Evolutionary conservation across 2,797 vertebrate species (phyloP), one percentile per base, ranked within the genome.

Genomic region (Ctenopoma multispine): DNA sequence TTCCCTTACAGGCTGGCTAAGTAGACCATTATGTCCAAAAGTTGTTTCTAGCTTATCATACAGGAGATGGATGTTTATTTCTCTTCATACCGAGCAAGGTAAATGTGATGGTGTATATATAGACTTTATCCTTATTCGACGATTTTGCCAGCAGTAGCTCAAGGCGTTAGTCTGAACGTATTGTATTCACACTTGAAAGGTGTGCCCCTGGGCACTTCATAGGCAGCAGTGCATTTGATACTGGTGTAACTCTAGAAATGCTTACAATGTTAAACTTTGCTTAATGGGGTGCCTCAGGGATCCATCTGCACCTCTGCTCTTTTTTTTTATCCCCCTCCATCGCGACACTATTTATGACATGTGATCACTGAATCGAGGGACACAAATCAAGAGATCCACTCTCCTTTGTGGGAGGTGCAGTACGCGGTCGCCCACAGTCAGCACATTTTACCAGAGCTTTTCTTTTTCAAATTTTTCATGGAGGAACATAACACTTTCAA

Each of bases 281-380:
- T 84, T 86, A 89, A 87, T 87, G 89, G 85, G 24, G 80, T 79
- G 88, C 92, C 92, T 87, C 90, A 76, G 89, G 92, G 90, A 81
- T 83, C 73, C 66, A 70, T 86, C 87, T 80, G 69, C 63, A 71
- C 69, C 67, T 54, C 84, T 31, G 49, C 67, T 68, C 49, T 68
- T 71, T 77, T 71, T 13, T 9, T 24, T 2, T 31, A 31, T 13
- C 20, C 18, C 6, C 34, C 24, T 23, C 59, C 54, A 38, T 44
- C 8, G 18, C 5, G 11, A 80, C 76, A 74, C 79, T 81, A 64
- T 68, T 73, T 47, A 69, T 82, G 87, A 86, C 69, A 90, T 81
- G 76, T 65, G 86, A 91, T 90, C 81, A 41, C 80, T 58, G 77
- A 81, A 68, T 85, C 48, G 23, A 83, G 81, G 82, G 83, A 86